These are phyloP conservation scores for Paradoxurus hermaphroditus DNA, from an alignment of 2,113 vertebrate genomes.

Conservation along the genomic window DNA sequence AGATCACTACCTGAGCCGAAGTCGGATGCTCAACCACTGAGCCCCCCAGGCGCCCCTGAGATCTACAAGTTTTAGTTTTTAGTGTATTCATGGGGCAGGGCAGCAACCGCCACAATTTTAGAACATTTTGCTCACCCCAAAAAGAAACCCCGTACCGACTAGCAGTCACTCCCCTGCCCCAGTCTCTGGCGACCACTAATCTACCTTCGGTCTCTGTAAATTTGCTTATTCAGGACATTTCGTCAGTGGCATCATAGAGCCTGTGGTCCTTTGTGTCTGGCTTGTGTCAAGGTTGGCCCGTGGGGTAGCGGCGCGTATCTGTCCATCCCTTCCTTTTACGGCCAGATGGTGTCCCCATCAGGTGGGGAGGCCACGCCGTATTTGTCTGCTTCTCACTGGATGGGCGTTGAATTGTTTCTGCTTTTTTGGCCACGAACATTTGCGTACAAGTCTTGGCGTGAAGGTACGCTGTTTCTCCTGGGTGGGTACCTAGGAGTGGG, in stretches of 20 bases:
- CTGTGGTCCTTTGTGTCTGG: background rate
- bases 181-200: background rate
- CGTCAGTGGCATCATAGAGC: background rate
- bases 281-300: background rate
- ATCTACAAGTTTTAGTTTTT: background rate
- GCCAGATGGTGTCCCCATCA: background rate
- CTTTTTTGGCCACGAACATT: background rate
- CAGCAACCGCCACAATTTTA: background rate
- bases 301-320: rapidly evolving
- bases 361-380: background rate
- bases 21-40: too few species aligned
- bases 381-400: background rate
- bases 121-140: background rate
- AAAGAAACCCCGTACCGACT: background rate
- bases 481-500: background rate
- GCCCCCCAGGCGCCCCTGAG: too few species aligned
- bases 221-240: background rate
- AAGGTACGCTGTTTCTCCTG: background rate
- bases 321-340: background rate
- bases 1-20: too few species aligned
- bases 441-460: background rate
- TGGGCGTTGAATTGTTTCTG: background rate
- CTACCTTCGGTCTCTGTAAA: background rate
- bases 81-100: background rate
- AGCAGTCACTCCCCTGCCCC: background rate